A percentile compares a stretch with the other conserved stretches of the same genome.
Evolutionary conservation across 2,888 invertebrate genomes (phyloP).

Genomic region (Monoplex corrugatus): DNA sequence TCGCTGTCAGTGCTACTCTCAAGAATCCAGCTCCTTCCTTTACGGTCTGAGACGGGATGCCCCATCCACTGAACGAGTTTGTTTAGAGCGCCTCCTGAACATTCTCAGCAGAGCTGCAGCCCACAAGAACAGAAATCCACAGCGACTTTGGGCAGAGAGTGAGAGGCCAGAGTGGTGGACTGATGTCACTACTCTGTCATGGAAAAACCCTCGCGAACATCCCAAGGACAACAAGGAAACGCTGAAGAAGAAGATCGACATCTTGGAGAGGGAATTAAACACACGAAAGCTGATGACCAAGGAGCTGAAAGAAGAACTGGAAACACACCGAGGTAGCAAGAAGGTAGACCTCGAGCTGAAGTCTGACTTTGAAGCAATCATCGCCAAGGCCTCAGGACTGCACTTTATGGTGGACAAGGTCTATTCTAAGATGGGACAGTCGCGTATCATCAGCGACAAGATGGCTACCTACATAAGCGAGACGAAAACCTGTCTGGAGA

Average conservation of each 20-base stretch:
- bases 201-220: conserved; percentile 48
- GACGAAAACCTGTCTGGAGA: conserved; percentile 18
- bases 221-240: conserved; percentile 43
- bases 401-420: conserved; percentile 41
- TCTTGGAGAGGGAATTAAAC: conserved; percentile 11
- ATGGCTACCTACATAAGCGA: conserved; percentile 37
- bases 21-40: conserved; percentile 25
- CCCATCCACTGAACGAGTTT: conserved; percentile 34
- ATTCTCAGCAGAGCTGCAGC: conserved; percentile 41
- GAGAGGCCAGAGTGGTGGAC: conserved; percentile 43
- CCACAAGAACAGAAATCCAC: conserved; percentile 35
- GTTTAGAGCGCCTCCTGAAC: conserved; percentile 45
- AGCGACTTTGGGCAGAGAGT: conserved; percentile 45
- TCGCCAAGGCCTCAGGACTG: conserved; percentile 42
- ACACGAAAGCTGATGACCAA: conserved; percentile 20
- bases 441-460: conserved; percentile 29
- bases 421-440: conserved; percentile 6
- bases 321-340: conserved; percentile 11
- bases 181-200: neutral
- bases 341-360: conserved; percentile 45
- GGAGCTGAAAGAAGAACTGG: conserved; percentile 37
- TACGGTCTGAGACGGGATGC: conserved; percentile 46
- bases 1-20: conserved; percentile 34
- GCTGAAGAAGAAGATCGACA: conserved; percentile 37
- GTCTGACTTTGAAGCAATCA: conserved; percentile 48